Evolutionary conservation across 1,140 invertebrate species (phyloP).

Genomic region (Monomorium pharaonis): DNA sequence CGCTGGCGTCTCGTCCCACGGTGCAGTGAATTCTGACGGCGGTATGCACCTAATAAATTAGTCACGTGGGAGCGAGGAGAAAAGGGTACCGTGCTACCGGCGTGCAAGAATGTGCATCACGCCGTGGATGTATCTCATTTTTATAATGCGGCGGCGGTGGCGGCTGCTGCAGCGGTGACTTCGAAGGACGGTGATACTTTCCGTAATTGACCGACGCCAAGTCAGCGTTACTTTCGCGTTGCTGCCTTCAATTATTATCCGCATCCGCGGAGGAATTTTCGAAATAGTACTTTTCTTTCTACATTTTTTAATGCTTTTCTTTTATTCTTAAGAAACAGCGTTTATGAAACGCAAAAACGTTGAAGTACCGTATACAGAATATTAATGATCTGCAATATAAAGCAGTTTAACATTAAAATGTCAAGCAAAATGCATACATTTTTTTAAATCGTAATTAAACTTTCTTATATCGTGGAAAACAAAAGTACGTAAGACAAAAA

Average conservation of each 20-base stretch:
- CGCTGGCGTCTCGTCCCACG: conserved; percentile 45
- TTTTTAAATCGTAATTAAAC: not conserved
- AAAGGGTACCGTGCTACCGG: conserved; percentile 44
- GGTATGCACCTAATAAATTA: conserved; percentile 62
- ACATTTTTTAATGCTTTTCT: not conserved
- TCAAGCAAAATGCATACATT: not conserved
- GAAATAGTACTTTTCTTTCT: not conserved
- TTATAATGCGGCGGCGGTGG: conserved; percentile 35
- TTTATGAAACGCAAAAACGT: not conserved
- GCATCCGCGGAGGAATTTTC: not conserved
- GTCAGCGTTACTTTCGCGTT: conserved; percentile 6
- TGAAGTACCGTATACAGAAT: not conserved
- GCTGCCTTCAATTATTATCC: conserved; percentile 33
- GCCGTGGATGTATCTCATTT: conserved; percentile 55
- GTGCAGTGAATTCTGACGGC: conserved; percentile 43
- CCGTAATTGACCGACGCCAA: conserved; percentile 35
- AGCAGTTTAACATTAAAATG: not conserved
- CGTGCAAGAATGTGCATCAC: conserved; percentile 50
- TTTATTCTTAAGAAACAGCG: not conserved
- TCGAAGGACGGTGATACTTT: conserved; percentile 13
- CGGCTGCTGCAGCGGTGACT: not conserved
- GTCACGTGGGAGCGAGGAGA: conserved; percentile 57
- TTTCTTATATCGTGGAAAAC: not conserved
- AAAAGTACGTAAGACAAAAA: not conserved
- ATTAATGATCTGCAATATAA: not conserved